Evolutionary conservation across 2,113 vertebrate species (phyloP), one percentile per base, ranked within the genome.

Genomic region (Platysteira castanea): DNA sequence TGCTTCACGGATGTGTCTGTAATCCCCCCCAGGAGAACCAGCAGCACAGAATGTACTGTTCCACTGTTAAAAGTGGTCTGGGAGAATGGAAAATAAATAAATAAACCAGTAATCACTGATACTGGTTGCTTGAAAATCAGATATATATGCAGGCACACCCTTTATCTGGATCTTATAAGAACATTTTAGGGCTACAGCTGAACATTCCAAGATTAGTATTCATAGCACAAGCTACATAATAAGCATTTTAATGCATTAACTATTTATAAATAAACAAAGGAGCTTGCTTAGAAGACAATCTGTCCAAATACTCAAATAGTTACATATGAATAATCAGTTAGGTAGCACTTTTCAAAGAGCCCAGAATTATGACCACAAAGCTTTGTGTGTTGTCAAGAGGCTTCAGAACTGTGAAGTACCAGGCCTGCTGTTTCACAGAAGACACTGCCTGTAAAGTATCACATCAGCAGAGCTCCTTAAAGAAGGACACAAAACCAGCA

Each of bases 181-280:
- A 93, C 52, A 56, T 80, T 94, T 91, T 31, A 82, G 83, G 69
- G 90, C 42, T 52, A 33, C 23, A 61, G 20, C 35, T 61, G 50
- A 95, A 86, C 59, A 95, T 35, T 79, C 33, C 19, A 81, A 94
- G 23, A 95, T 96, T 89, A 96, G 80, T 79, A 97, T 95, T 96
- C 95, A 82, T 6, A 86, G 74, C 87, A 96, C 89, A 95, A 92
- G 89, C 60, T 28, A 74, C 39, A 49, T 74, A 93, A 96, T 91
- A 89, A 87, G 68, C 75, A 96, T 93, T 95, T 94, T 76, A 95
- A 96, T 70, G 61, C 65, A 95, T 87, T 91, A 76, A 61, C 87
- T 93, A 71, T 94, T 94, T 89, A 82, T 80, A 95, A 97, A 92
- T 54, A 96, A 95, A 91, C 54, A 96, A 93, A 96, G 85, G 70